A percentile compares a stretch with the other conserved stretches of the same genome.
These are phyloP conservation scores for Phortica variegata DNA, from an alignment of 1,140 invertebrate genomes.

Conservation along the genomic window DNA sequence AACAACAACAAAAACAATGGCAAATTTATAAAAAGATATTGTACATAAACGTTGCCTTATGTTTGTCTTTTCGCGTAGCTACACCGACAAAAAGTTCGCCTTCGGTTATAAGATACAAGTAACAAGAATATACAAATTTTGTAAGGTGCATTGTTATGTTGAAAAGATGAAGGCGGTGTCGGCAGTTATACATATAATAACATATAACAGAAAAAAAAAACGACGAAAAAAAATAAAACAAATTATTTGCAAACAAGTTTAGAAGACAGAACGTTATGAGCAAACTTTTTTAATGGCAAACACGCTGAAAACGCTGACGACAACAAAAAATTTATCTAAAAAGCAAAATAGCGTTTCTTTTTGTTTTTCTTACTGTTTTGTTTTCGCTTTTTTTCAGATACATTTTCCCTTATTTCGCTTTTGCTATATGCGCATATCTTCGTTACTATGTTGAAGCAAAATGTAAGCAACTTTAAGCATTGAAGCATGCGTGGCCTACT, in stretches of 20 bases:
- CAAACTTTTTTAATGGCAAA: constrained; percentile 34
- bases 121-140: constrained; percentile 13
- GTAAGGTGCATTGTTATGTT: constrained; percentile 52
- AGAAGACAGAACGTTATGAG: constrained; percentile 51
- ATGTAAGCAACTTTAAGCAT: background rate
- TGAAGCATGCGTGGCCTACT: constrained; percentile 2
- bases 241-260: constrained; percentile 54
- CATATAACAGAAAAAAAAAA: constrained; percentile 45
- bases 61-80: constrained; percentile 23
- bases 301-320: constrained; percentile 27
- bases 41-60: constrained; percentile 35
- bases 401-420: too few species aligned
- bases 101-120: constrained; percentile 18
- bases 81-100: constrained; percentile 33
- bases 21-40: constrained; percentile 25
- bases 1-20: background rate
- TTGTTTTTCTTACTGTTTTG: background rate
- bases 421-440: too few species aligned
- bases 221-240: constrained; percentile 54
- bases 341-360: constrained; percentile 6
- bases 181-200: too few species aligned
- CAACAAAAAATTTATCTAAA: constrained; percentile 28
- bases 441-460: too few species aligned
- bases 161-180: too few species aligned
- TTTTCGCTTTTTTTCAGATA: too few species aligned